These are phyloP conservation scores for Zaprionus obscuricornis DNA, from an alignment of 2,888 invertebrate species.

Conservation along the genomic window DNA sequence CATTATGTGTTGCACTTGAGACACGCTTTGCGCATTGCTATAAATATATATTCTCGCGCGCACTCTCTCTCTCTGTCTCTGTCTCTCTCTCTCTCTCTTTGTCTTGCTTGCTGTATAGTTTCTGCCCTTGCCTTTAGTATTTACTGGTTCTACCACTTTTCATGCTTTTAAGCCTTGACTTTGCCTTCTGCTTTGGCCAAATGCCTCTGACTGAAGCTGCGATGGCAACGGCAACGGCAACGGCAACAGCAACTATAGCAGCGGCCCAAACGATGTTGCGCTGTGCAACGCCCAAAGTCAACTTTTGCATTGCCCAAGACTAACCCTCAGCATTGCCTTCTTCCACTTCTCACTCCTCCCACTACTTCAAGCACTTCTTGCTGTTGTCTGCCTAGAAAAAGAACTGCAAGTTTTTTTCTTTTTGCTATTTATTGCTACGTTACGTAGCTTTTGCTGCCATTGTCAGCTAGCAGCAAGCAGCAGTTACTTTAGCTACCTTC, in stretches of 20 bases:
- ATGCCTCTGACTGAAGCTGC: too few relatives aligned
- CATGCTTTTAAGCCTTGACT: conserved; percentile 46
- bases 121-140: conserved; percentile 49
- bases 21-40: conserved; percentile 32
- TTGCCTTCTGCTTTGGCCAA: conserved; percentile 67
- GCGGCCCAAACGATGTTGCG: conserved; percentile 32
- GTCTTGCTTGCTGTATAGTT: conserved; percentile 26
- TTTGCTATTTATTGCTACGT: too few relatives aligned
- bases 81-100: conserved; percentile 16
- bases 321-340: conserved; percentile 3
- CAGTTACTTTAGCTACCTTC: conserved; percentile 46
- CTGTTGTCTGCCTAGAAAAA: too few relatives aligned
- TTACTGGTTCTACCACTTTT: conserved; percentile 61
- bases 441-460: too few relatives aligned
- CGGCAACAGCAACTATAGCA: not conserved
- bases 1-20: conserved; percentile 63
- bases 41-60: not conserved
- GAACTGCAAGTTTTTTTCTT: too few relatives aligned
- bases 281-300: conserved; percentile 67
- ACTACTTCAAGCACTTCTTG: too few relatives aligned
- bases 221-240: conserved; percentile 37
- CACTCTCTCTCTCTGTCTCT: conserved; percentile 6
- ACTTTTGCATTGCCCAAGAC: conserved; percentile 49
- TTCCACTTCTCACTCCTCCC: not conserved
- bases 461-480: too few relatives aligned